Evolutionary conservation across 2,113 vertebrate species (phyloP), one percentile per base, ranked within the genome.

Genomic region (Mormoops blainvillei): DNA sequence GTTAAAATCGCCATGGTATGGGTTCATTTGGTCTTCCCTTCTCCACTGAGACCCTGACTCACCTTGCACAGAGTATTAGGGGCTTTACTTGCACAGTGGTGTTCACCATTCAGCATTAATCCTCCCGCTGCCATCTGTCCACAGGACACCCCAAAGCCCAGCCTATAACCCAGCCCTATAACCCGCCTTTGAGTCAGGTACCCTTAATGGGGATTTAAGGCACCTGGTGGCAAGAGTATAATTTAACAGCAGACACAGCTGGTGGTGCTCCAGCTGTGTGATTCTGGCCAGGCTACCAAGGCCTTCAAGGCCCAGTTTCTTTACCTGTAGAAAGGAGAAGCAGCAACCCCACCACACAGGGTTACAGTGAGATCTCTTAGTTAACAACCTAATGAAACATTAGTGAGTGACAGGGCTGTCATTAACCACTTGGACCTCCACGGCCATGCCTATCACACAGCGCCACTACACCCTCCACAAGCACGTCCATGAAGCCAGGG

Each of bases 231-330:
- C 43, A 95, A 85, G 16, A 85, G 16, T 7, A 10, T 11, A 54
- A 7, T 36, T 16, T 87, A 52, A 28, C 12, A 43, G 24, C 48
- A 81, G 31, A 56, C 50, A 43, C 28, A 67, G 7, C 43, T 58
- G 76, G 70, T 15, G 15, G n/a, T 31, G 1, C 56, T 33, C 68
- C 68, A 52, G 48, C 45, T 84, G 28, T 26, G 70, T 15, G 24
- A 58, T 36, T 78, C 82, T 28, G 61, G 14, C 63, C n/a, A 19
- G 83, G 22, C 19, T 16, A 24, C 43, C 28, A 16, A 54, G 1
- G 48, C 54, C 65, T 68, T 20, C 28, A n/a, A 92, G 36, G 28
- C 28, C 73, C 38, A 26, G 10, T 31, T 76, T 96, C 87, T 76
- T 77, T 85, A 20, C 10, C 33, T 18, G 24, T 4, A 11, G 56